Conservation (phyloP, 2,113 vertebrate genomes). For the Stegastes partitus region DNA sequence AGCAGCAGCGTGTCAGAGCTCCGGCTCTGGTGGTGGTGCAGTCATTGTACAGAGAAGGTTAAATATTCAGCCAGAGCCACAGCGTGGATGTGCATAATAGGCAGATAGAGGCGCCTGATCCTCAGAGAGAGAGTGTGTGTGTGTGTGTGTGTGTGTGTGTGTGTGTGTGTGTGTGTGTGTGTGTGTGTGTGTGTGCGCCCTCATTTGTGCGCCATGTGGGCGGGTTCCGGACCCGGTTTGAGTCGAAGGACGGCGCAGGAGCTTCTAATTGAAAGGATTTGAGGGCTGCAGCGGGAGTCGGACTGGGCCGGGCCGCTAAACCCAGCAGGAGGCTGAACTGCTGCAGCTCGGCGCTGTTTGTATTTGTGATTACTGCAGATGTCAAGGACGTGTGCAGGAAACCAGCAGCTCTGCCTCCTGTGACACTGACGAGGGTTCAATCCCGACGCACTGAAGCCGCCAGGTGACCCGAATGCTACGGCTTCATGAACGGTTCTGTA, state of each 20-base stretch:
- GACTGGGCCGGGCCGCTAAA: constrained; percentile 80
- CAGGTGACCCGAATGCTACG: constrained; percentile 74
- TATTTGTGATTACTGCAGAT: constrained; percentile 44
- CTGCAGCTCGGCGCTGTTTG: constrained; percentile 59
- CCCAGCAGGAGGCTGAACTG: constrained; percentile 78
- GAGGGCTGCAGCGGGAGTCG: constrained; percentile 80
- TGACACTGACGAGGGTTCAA: constrained; percentile 63
- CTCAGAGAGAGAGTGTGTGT: constrained; percentile 42
- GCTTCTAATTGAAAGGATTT: constrained; percentile 86
- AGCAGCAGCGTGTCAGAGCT: constrained; percentile 70
- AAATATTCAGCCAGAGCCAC: constrained; percentile 82
- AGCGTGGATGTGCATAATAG: constrained; percentile 80
- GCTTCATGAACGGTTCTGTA: constrained; percentile 72
- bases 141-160: constrained; percentile 20
- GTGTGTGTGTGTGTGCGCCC: no score
- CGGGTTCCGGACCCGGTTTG: constrained; percentile 66
- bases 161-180: constrained; percentile 1
- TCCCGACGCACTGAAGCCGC: constrained; percentile 55
- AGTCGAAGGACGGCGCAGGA: constrained; percentile 73
- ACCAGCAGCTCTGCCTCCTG: constrained; percentile 47
- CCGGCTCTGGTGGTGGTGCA: constrained; percentile 78
- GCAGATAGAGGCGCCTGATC: constrained; percentile 71
- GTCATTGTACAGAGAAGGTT: constrained; percentile 83
- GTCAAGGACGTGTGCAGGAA: constrained; percentile 56
- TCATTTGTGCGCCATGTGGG: constrained; percentile 65